These are phyloP conservation scores for Zygogramma bicolorata DNA, from an alignment of 2,888 invertebrate species.

Conservation along the genomic window DNA sequence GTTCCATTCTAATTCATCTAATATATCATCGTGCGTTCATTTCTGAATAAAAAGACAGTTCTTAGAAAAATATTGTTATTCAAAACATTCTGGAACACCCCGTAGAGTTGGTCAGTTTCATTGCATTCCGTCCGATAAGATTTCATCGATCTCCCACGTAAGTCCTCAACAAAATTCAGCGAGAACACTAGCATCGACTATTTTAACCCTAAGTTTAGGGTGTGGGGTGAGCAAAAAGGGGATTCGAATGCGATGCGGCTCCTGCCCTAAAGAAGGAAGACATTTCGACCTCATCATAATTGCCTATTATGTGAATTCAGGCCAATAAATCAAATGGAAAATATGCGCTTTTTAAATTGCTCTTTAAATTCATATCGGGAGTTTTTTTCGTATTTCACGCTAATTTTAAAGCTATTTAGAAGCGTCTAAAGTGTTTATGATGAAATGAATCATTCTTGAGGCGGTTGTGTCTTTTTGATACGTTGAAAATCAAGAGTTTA, in stretches of 20 bases:
- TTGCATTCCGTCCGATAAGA: background rate
- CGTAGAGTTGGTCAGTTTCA: background rate
- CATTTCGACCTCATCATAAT: conserved; percentile 43
- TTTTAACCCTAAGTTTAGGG: conserved; percentile 24
- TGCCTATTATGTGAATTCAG: conserved; percentile 42
- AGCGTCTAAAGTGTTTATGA: conserved; percentile 16
- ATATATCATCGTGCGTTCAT: too few species aligned
- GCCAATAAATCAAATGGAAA: conserved; percentile 41
- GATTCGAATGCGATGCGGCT: conserved; percentile 35
- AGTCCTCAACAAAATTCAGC: conserved; percentile 19
- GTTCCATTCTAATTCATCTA: too few species aligned
- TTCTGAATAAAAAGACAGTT: too few species aligned
- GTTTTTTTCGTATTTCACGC: conserved; percentile 35
- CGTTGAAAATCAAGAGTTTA: background rate
- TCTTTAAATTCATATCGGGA: conserved; percentile 40
- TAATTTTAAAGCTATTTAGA: conserved; percentile 35
- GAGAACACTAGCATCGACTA: conserved; percentile 23
- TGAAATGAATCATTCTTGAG: conserved; percentile 14
- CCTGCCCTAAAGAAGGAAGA: conserved; percentile 37
- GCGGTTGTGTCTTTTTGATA: background rate
- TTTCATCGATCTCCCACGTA: conserved; percentile 14
- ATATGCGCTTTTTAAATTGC: conserved; percentile 41
- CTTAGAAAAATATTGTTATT: too few species aligned
- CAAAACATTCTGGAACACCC: background rate
- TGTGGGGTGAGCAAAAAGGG: conserved; percentile 25